A percentile compares a stretch with the other conserved stretches of the same genome.
phyloP scores from a whole-genome alignment of 2,797 vertebrate genomes.

The Tympanoctomys barrerae region DNA sequence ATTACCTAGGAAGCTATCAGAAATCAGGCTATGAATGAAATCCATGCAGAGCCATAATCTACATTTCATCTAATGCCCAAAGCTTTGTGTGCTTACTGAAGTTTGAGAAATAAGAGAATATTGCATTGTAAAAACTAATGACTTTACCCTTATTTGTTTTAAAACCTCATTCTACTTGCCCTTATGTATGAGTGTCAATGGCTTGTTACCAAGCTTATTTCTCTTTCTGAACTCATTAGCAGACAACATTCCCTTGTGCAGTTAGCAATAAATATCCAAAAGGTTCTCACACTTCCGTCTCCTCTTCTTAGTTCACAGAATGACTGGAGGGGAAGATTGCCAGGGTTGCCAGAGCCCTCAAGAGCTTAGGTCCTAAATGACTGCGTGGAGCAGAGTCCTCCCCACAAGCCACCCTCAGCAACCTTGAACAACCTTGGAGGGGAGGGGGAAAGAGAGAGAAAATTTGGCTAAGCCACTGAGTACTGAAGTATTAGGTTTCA shows the following conservation, averaged over 20 bases:
- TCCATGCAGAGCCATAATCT: neutral
- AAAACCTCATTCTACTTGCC: neutral
- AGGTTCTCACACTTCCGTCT: neutral
- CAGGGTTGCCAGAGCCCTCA: neutral
- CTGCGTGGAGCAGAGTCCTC: neutral
- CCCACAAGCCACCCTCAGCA: rapidly evolving
- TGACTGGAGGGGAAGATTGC: neutral
- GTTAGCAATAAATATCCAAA: neutral
- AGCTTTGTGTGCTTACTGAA: neutral
- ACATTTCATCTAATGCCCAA: neutral
- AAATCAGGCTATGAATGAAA: neutral
- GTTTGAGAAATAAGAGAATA: neutral
- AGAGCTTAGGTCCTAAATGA: neutral
- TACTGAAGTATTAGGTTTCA: neutral
- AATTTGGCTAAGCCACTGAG: neutral
- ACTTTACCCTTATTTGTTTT: too few relatives aligned
- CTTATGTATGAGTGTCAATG: neutral
- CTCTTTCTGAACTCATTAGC: neutral
- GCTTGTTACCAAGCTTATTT: neutral
- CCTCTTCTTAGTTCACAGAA: neutral
- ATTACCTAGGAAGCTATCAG: neutral
- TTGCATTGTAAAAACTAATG: neutral
- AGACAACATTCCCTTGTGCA: neutral
- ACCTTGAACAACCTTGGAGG: neutral
- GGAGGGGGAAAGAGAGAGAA: neutral